Percentiles rank a stretch among this genome's conserved stretches.
phyloP scores from a whole-genome alignment of 1,140 invertebrate genomes.

The Goniozus legneri region DNA sequence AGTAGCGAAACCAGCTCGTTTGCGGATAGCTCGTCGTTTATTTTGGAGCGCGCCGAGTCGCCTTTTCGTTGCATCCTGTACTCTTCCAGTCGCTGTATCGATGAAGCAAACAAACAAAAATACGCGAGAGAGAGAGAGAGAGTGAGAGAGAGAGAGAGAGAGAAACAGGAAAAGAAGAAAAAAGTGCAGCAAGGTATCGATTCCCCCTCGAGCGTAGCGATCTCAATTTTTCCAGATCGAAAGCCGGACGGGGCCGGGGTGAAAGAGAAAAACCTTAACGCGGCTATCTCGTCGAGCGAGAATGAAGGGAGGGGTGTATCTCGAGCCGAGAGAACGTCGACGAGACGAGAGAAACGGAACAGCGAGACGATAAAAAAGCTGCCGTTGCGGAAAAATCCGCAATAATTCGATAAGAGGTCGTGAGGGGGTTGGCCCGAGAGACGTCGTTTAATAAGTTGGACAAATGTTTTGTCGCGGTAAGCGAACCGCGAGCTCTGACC shows the following conservation, averaged over 20 bases:
- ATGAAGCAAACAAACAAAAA: slow-evolving; percentile 2
- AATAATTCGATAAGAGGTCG: slow-evolving; percentile 11
- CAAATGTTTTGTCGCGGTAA: slow-evolving; percentile 2
- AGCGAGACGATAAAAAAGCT: neutral
- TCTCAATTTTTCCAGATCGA: neutral
- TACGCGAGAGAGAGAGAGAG: slow-evolving; percentile 4
- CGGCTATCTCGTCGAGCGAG: neutral
- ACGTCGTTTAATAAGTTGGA: slow-evolving; percentile 1
- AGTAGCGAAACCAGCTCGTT: neutral
- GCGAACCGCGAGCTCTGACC: neutral
- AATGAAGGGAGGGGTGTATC: neutral
- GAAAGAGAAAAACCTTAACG: neutral
- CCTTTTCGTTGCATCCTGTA: too few species aligned
- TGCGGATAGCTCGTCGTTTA: neutral
- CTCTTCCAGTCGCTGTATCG: neutral
- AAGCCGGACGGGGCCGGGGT: neutral
- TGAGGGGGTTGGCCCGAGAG: too few species aligned
- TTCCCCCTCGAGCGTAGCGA: neutral
- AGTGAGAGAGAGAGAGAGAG: slow-evolving; percentile 5
- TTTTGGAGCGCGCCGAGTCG: too few species aligned
- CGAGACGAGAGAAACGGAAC: neutral
- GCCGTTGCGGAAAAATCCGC: slow-evolving; percentile 6
- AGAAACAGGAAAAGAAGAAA: too few species aligned
- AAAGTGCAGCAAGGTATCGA: too few species aligned
- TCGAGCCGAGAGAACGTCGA: neutral